phyloP scores from a whole-genome alignment of 2,113 vertebrate species.

The Empidonax alnorum region DNA sequence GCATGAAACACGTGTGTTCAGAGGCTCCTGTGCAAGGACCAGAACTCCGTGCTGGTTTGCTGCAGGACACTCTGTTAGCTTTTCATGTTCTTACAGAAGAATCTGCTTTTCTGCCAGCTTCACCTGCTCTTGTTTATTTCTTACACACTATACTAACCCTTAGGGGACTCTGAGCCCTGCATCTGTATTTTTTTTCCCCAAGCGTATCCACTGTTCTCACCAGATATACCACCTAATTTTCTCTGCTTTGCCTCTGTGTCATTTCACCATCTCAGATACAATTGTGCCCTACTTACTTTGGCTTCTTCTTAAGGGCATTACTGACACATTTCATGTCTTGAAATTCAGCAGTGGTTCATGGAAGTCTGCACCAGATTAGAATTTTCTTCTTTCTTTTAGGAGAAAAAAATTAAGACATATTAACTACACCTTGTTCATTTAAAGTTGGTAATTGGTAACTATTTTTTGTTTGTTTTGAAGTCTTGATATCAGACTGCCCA shows the following conservation, averaged over 20 bases:
- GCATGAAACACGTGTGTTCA: background rate
- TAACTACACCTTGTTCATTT: background rate
- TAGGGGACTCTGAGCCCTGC: background rate
- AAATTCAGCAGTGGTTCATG: background rate
- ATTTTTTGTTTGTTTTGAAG: background rate
- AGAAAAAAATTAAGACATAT: background rate
- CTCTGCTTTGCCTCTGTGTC: background rate
- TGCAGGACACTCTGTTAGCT: background rate
- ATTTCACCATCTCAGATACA: background rate
- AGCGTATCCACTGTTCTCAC: background rate
- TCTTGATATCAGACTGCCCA: background rate
- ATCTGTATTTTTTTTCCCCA: background rate
- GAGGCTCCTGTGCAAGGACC: background rate
- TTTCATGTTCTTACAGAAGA: background rate
- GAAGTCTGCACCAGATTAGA: background rate
- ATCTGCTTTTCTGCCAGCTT: background rate
- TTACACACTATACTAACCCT: background rate
- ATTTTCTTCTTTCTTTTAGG: background rate
- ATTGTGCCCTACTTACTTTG: accelerated
- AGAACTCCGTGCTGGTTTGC: background rate
- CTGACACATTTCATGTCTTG: conserved; percentile 27
- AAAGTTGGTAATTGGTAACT: background rate
- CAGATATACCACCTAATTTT: background rate
- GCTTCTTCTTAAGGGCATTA: background rate
- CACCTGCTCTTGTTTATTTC: conserved; percentile 1